phyloP scores from a whole-genome alignment of 2,888 invertebrate genomes.

The Druceiella hillmani region DNA sequence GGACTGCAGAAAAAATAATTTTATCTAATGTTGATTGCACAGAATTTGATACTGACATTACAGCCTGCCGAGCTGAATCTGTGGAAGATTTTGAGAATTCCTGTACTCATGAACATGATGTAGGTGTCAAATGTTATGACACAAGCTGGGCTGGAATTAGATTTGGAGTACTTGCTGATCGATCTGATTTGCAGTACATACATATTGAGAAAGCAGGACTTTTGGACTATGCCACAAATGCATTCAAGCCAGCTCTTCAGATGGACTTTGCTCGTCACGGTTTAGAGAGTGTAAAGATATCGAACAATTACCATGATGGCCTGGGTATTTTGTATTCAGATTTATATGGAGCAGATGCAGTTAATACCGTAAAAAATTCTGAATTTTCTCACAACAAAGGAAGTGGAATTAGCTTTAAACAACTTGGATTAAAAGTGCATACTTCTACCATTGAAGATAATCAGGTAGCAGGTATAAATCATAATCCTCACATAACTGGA shows the following conservation, averaged over 20 bases:
- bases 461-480: constrained; percentile 80
- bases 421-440: constrained; percentile 75
- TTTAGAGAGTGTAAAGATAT: constrained; percentile 72
- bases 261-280: constrained; percentile 81
- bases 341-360: constrained; percentile 78
- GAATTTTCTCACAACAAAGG: constrained; percentile 80
- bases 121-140: constrained; percentile 83
- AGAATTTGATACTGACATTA: constrained; percentile 85
- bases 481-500: constrained; percentile 82
- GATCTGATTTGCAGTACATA: constrained; percentile 81
- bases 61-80: constrained; percentile 77
- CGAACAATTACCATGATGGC: constrained; percentile 88
- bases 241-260: constrained; percentile 84
- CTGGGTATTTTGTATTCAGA: constrained; percentile 92
- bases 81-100: constrained; percentile 79
- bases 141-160: constrained; percentile 93
- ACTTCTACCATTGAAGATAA: constrained; percentile 81
- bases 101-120: constrained; percentile 81
- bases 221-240: constrained; percentile 84
- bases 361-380: constrained; percentile 77
- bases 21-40: constrained; percentile 87
- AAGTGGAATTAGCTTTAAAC: constrained; percentile 86
- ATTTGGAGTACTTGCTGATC: constrained; percentile 82
- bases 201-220: constrained; percentile 90
- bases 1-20: constrained; percentile 69